Percentiles rank a stretch among this genome's conserved stretches.
These are phyloP conservation scores for Mizuhopecten yessoensis DNA, from an alignment of 1,140 invertebrate species.

Conservation along the genomic window DNA sequence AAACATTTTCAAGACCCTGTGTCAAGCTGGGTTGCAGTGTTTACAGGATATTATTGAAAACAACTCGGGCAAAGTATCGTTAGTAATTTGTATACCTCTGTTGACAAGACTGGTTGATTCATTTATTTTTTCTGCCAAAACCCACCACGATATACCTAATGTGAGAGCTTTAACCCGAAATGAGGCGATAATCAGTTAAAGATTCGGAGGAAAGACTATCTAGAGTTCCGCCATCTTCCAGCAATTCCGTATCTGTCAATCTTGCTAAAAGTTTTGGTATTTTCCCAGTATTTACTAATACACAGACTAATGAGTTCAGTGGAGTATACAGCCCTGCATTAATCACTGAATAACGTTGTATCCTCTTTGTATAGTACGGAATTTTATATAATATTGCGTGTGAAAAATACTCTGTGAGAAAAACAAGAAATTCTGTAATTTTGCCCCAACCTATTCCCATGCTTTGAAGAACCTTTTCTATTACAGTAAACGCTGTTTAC, in stretches of 20 bases:
- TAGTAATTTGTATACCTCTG: not conserved
- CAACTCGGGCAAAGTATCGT: not conserved
- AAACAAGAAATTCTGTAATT: not conserved
- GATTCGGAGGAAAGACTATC: not conserved
- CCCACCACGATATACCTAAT: not conserved
- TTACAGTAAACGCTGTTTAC: slow-evolving; percentile 10
- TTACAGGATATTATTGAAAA: slow-evolving; percentile 9
- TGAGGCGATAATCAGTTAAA: not conserved
- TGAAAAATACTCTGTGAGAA: not conserved
- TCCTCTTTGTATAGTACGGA: too few relatives aligned
- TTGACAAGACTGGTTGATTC: slow-evolving; percentile 18
- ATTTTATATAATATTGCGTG: not conserved
- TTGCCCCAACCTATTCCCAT: not conserved
- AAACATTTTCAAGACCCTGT: slow-evolving; percentile 31
- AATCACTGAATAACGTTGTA: too few relatives aligned
- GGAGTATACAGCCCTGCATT: not conserved
- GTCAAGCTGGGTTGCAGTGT: not conserved
- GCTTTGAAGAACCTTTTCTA: not conserved
- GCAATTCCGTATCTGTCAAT: not conserved
- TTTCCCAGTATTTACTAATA: not conserved
- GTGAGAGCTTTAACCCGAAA: not conserved
- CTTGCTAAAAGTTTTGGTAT: not conserved
- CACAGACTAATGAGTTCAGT: not conserved
- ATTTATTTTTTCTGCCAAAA: slow-evolving; percentile 40
- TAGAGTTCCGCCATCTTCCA: not conserved